phyloP scores from a whole-genome alignment of 2,888 invertebrate species.

The Netelia fuscicornis region DNA sequence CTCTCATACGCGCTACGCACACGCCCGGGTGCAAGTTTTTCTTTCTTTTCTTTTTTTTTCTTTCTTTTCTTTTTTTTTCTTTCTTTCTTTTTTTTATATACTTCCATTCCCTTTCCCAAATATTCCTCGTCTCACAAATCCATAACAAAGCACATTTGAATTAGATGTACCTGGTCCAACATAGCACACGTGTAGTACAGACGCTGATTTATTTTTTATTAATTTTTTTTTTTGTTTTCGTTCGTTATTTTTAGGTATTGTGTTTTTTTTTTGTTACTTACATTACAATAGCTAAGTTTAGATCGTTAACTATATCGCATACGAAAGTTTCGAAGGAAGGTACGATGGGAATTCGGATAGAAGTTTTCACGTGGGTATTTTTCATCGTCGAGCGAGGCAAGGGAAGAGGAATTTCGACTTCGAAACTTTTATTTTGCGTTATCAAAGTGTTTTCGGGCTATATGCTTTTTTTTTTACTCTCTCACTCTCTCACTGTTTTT shows the following conservation, averaged over 20 bases:
- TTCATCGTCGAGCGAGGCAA: slow-evolving; percentile 12
- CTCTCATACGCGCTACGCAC: slow-evolving; percentile 59
- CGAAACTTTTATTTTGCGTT: slow-evolving; percentile 14
- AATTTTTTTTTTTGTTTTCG: slow-evolving; percentile 28
- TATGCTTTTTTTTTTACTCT: neutral
- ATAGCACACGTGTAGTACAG: slow-evolving; percentile 80
- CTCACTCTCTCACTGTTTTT: neutral
- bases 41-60: slow-evolving; percentile 40
- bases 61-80: slow-evolving; percentile 43
- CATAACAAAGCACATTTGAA: slow-evolving; percentile 77
- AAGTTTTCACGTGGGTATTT: neutral
- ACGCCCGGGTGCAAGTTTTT: slow-evolving; percentile 33
- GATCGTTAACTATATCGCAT: slow-evolving; percentile 72
- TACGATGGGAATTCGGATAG: slow-evolving; percentile 46
- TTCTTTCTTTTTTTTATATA: slow-evolving; percentile 43
- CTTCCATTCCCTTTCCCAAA: slow-evolving; percentile 56
- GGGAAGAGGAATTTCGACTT: slow-evolving; percentile 5
- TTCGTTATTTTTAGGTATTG: slow-evolving; percentile 25
- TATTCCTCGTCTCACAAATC: slow-evolving; percentile 60
- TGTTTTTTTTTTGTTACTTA: slow-evolving; percentile 72
- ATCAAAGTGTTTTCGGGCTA: neutral
- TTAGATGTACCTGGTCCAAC: slow-evolving; percentile 79
- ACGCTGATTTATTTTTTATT: slow-evolving; percentile 75
- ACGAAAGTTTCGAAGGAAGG: slow-evolving; percentile 76
- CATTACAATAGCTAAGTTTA: slow-evolving; percentile 77